Conservation (phyloP, 1,140 invertebrate species). For the Platyscapa corneri region DNA sequence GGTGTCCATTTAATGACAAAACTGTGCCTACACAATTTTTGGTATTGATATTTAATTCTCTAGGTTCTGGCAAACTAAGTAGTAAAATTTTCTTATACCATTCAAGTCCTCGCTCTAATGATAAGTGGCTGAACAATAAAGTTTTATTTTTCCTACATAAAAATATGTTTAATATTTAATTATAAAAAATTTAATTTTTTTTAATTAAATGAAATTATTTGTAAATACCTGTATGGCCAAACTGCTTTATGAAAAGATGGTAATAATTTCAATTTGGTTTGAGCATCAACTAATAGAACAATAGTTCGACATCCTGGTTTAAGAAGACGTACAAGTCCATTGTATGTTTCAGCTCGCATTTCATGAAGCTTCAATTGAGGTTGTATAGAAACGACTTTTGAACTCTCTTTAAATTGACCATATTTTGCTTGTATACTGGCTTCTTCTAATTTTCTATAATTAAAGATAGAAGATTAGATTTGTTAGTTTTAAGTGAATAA, state of each 20-base stretch:
- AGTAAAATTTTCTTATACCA: slow-evolving; percentile 95
- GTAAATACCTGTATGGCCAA: slow-evolving; percentile 91
- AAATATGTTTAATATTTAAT: slow-evolving; percentile 1
- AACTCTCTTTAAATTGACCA: slow-evolving; percentile 70
- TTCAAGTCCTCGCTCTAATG: slow-evolving; percentile 90
- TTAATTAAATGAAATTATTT: background rate
- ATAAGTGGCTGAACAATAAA: slow-evolving; percentile 93
- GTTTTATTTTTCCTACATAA: slow-evolving; percentile 87
- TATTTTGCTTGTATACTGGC: slow-evolving; percentile 81
- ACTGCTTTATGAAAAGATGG: slow-evolving; percentile 94
- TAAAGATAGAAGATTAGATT: slow-evolving; percentile 43
- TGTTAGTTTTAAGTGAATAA: background rate
- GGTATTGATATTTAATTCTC: slow-evolving; percentile 93
- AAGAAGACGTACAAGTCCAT: slow-evolving; percentile 91
- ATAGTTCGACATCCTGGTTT: slow-evolving; percentile 97
- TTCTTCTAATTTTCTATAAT: slow-evolving; percentile 84
- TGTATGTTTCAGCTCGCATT: slow-evolving; percentile 94
- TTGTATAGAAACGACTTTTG: slow-evolving; percentile 70
- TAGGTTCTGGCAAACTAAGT: slow-evolving; percentile 86
- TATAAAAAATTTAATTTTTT: background rate
- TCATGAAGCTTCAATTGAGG: slow-evolving; percentile 91
- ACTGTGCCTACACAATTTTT: slow-evolving; percentile 98
- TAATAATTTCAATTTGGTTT: slow-evolving; percentile 89
- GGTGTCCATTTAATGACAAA: slow-evolving; percentile 93
- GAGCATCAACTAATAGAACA: slow-evolving; percentile 90